Evolutionary conservation across 2,113 vertebrate genomes (phyloP).

Genomic region (Rhinoptilus africanus): DNA sequence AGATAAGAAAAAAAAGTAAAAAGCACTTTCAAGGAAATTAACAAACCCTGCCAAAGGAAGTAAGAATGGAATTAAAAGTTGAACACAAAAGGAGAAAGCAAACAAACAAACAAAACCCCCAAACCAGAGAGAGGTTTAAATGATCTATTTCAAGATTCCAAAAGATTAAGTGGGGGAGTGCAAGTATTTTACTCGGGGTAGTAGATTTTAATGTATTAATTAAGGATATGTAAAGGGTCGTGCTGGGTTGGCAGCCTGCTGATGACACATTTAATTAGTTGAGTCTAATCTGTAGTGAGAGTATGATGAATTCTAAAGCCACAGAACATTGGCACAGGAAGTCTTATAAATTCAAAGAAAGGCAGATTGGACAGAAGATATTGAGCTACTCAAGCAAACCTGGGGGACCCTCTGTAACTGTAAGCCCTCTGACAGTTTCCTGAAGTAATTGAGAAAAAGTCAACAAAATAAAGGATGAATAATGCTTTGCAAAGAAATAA

Average conservation of each 20-base stretch:
- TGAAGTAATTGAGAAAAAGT: neutral
- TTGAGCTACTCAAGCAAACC: neutral
- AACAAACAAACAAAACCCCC: neutral
- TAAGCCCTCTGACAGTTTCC: neutral
- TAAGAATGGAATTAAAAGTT: neutral
- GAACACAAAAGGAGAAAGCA: neutral
- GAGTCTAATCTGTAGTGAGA: neutral
- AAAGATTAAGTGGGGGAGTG: neutral
- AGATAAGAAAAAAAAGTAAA: neutral
- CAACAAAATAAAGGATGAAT: neutral
- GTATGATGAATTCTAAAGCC: neutral
- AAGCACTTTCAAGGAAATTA: neutral
- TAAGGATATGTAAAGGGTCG: neutral
- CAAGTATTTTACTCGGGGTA: neutral
- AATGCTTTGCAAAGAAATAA: neutral
- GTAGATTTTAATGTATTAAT: neutral
- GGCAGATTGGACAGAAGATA: neutral
- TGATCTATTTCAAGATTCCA: neutral
- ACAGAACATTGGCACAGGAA: neutral
- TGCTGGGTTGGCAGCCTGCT: neutral
- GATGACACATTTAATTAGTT: neutral
- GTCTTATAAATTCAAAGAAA: neutral
- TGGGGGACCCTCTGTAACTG: neutral
- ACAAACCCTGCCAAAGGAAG: neutral
- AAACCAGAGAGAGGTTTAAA: neutral